Evolutionary conservation across 2,113 vertebrate genomes (phyloP), one percentile per base, ranked within the genome.

Genomic region (Progne subis): DNA sequence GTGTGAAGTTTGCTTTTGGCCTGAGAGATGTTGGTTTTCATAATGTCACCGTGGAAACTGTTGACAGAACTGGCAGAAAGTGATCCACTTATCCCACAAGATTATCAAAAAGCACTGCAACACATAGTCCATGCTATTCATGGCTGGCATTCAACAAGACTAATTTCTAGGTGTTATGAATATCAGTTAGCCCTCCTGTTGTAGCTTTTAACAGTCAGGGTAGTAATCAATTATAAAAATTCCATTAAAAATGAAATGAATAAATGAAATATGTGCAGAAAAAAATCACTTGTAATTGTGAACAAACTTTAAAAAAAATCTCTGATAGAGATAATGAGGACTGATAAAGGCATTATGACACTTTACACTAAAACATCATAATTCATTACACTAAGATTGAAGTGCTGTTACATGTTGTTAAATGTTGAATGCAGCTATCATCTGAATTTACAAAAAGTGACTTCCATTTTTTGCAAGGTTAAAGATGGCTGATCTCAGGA

Each of bases 21-120:
- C 75, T 75, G 67, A 88, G 84, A 95, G 64, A 90, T 88, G 71
- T 47, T 97, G 59, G 11, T 80, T 94, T 94, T 92, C 79, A 68
- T 81, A 94, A 88, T 75, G 52, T 92, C 87, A 77, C 68, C 0
- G 0, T 72, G 59, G 88, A 93, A 96, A 87, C 67, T 80, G 71
- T 90, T 94, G 85, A 92, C 79, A 88, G 75, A 89, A 85, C 68
- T 64, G 52, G 60, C 55, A 88, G 85, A 88, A 91, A 82, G 17
- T 52, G 50, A 93, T 91, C 67, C 44, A 55, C 32, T 90, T 95
- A 76, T 44, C 18, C 50, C 31, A 72, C 19, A 82, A 50, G 47
- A 90, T 86, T 47, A 77, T 41, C 21, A 88, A 86, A 59, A 59
- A 91, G 41, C 24, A 50, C 14, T 82, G 39, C 21, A 85, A 50